Conservation (phyloP, 2,113 vertebrate species). For the Polypterus senegalus region DNA sequence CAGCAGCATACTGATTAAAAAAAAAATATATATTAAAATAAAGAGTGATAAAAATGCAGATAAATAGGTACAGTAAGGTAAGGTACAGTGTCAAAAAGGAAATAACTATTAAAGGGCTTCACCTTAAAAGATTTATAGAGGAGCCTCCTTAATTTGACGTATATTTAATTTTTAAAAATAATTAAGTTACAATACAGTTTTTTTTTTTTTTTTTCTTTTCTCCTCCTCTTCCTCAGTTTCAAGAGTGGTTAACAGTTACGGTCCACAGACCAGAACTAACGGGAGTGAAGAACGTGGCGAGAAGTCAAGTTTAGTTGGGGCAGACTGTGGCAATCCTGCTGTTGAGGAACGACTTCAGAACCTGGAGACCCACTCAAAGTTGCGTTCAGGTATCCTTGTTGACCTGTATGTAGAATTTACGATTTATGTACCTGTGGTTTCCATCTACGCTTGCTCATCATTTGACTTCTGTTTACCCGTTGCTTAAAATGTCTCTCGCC, state of each 20-base stretch:
- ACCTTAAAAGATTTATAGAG: no score
- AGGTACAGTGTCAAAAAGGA: no score
- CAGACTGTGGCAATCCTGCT: slow-evolving; percentile 75
- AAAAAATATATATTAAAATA: no score
- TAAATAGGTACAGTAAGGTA: no score
- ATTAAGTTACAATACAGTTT: no score
- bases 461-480: not conserved
- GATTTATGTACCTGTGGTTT: no score
- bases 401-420: not conserved
- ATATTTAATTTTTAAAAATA: no score
- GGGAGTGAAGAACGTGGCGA: slow-evolving; percentile 45
- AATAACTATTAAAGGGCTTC: no score
- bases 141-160: no score
- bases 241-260: slow-evolving; percentile 86
- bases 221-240: slow-evolving; percentile 52
- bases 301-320: slow-evolving; percentile 36
- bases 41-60: no score
- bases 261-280: slow-evolving; percentile 75
- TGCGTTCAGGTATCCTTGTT: slow-evolving; percentile 61
- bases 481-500: no score
- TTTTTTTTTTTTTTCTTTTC: not conserved
- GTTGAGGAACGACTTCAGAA: slow-evolving; percentile 87
- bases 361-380: slow-evolving; percentile 81
- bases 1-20: no score
- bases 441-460: not conserved